Base-by-base conservation (phyloP, 2,888 invertebrate genomes). In the Ectemnius lituratus region DNA sequence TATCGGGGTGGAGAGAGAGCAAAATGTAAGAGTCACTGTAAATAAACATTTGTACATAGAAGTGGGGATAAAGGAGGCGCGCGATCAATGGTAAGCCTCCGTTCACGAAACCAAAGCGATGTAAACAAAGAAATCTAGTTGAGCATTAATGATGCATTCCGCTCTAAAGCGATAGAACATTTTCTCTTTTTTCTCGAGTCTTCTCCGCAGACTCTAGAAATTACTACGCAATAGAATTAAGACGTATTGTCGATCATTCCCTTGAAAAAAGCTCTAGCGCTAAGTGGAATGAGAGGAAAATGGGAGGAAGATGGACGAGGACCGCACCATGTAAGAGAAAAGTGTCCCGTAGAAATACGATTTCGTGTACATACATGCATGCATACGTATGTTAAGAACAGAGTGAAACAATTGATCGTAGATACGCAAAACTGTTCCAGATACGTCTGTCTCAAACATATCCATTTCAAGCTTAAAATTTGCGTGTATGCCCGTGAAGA, bases 191-290 rank as follows among this genome's bases (percentile, higher is more conserved):
- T 78, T 37, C 75, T 71, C 49, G 59, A 78, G 73, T 63, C 64
- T 73, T 76, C 76, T 84, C 83, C 85, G 83, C 82, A 82, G 75
- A 86, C 81, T 81, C 80, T 84, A 87, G 84, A 82, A 86, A 86
- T 86, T 86, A 83, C 79, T 82, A 86, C 59, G 59, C 59, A 23
- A 56, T 78, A 78, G 73, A 72, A 63, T 61, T 63, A n/a, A 14
- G 23, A 63, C 52, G 47, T 18, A 20, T 37, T n/a, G 49, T 61
- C 61, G 65, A 75, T 37, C 52, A 23, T 71, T 66, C 67, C 67
- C 69, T 72, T 58, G 11, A 56, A 58, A 61, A 16, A 16, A 37
- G 1, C 6, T 37, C 37, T 6, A 37, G 37, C 37, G 37, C 37
- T 8, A 37, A 52, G 11, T 16, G 37, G 23, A 27, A 27, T 23